Evolutionary conservation across 2,888 invertebrate genomes (phyloP).

Genomic region (Dryococelus australis): DNA sequence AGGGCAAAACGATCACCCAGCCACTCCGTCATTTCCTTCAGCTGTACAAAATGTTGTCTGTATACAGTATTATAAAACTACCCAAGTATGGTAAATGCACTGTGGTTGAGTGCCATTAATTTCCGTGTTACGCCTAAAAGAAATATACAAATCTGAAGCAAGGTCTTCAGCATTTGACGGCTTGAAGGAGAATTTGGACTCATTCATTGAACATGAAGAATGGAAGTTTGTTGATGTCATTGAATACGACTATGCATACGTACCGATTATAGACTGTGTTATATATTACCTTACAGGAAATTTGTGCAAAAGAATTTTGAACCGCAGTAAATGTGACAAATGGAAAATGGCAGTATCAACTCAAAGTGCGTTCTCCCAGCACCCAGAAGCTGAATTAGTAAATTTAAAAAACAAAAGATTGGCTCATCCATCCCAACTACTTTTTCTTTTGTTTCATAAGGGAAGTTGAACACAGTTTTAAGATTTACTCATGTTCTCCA

Average conservation of each 20-base stretch:
- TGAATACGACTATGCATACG: not conserved
- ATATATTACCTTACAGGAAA: not conserved
- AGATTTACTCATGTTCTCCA: not conserved
- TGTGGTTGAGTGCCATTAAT: not conserved
- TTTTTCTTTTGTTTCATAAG: not conserved
- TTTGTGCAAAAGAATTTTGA: not conserved
- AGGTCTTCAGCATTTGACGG: not conserved
- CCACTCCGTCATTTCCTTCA: not conserved
- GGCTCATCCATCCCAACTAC: not conserved
- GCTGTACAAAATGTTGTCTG: not conserved
- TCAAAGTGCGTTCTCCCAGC: not conserved
- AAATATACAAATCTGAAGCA: not conserved
- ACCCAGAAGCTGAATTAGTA: not conserved
- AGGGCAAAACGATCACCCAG: not conserved
- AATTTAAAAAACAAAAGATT: not conserved
- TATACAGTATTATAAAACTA: slow-evolving; percentile 8
- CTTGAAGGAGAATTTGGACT: not conserved
- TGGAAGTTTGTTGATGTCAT: not conserved
- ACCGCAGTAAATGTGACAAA: not conserved
- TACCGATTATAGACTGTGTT: not conserved
- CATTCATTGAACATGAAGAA: not conserved
- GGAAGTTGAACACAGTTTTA: not conserved
- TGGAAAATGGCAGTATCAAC: not conserved
- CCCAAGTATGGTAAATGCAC: not conserved
- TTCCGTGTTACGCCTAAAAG: not conserved